A percentile compares a stretch with the other conserved stretches of the same genome.
These are phyloP conservation scores for Mobula birostris DNA, from an alignment of 2,113 vertebrate species.

Conservation along the genomic window DNA sequence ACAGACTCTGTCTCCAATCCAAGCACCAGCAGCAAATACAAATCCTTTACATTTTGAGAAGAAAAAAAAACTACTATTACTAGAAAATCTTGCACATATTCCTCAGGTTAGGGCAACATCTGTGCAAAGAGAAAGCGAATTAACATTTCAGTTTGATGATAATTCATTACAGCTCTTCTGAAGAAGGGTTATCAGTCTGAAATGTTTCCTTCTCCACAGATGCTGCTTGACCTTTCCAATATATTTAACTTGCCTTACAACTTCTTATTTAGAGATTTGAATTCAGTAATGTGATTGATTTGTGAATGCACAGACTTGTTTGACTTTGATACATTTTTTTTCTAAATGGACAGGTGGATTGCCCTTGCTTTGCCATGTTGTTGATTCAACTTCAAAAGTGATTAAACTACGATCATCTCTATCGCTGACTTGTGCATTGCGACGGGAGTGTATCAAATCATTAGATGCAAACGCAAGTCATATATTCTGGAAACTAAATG, in stretches of 20 bases:
- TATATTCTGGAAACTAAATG: conserved; percentile 52
- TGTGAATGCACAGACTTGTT: background rate
- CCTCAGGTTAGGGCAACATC: too few relatives aligned
- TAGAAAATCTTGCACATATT: too few relatives aligned
- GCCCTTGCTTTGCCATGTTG: conserved; percentile 39
- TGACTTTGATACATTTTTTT: background rate
- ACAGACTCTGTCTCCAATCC: background rate
- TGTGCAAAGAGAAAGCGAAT: too few relatives aligned
- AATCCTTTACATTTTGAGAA: background rate
- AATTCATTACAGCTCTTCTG: too few relatives aligned
- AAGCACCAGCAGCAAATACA: background rate
- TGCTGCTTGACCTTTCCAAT: too few relatives aligned
- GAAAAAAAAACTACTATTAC: too few relatives aligned
- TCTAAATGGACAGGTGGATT: conserved; percentile 41
- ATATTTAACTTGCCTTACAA: background rate
- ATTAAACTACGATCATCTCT: conserved; percentile 47
- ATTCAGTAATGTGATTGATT: background rate
- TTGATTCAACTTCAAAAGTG: conserved; percentile 46
- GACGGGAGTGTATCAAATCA: conserved; percentile 16
- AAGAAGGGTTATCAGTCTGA: too few relatives aligned
- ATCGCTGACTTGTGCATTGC: conserved; percentile 44
- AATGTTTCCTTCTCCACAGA: too few relatives aligned
- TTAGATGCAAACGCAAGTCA: conserved; percentile 47
- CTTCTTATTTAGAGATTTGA: background rate
- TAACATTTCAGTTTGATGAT: too few relatives aligned